Percentiles rank a stretch among this genome's conserved stretches.
These are phyloP conservation scores for Malurus melanocephalus DNA, from an alignment of 2,113 vertebrate species.

Conservation along the genomic window DNA sequence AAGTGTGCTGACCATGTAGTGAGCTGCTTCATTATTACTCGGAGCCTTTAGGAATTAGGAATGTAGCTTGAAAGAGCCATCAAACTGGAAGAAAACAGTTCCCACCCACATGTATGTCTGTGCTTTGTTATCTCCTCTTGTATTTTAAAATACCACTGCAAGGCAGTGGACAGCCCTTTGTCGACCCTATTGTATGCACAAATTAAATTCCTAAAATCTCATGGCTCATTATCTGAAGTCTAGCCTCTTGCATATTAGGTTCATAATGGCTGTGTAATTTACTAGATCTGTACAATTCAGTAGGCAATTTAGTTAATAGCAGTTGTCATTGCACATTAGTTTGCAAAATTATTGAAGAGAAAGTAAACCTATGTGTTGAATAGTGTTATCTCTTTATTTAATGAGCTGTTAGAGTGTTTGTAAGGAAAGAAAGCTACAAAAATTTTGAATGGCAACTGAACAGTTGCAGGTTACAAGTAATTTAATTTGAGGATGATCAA, in stretches of 20 bases:
- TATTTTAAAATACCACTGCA: conserved; percentile 3
- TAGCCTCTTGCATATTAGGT: conserved; percentile 42
- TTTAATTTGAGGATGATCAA: conserved; percentile 1
- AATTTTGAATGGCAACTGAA: neutral
- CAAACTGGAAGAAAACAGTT: conserved; percentile 53
- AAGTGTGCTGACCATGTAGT: neutral
- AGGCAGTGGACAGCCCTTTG: neutral
- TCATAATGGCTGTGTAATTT: conserved; percentile 44
- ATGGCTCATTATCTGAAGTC: conserved; percentile 48
- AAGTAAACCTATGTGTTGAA: neutral
- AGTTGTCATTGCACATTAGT: conserved; percentile 13
- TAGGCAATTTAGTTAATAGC: conserved; percentile 11
- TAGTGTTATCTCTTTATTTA: conserved; percentile 5
- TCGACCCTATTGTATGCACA: neutral
- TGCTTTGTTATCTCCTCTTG: conserved; percentile 34
- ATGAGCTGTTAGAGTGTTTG: neutral
- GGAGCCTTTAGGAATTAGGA: conserved; percentile 26
- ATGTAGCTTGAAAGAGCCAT: conserved; percentile 36
- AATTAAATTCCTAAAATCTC: conserved; percentile 56
- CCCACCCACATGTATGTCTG: conserved; percentile 3
- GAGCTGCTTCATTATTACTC: conserved; percentile 6
- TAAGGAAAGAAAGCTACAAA: neutral
- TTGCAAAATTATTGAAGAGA: conserved; percentile 19
- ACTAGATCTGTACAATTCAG: conserved; percentile 43
- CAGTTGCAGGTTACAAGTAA: neutral